Conservation (phyloP, 2,888 invertebrate genomes). For the Patella depressa region DNA sequence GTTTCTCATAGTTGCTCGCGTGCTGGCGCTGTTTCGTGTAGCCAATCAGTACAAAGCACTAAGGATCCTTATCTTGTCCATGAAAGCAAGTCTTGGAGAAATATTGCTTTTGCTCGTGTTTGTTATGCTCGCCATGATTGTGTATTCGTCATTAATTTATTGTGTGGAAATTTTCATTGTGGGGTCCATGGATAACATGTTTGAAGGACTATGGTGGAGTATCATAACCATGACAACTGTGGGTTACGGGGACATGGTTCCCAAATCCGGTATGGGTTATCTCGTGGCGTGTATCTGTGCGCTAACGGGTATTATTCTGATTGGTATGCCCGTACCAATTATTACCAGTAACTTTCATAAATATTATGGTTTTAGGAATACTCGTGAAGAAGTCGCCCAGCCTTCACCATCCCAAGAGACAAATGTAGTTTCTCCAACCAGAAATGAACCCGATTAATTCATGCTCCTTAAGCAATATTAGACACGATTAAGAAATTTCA, state of each 20-base stretch:
- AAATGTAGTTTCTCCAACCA: no score
- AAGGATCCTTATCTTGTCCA: constrained; percentile 43
- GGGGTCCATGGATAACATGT: constrained; percentile 37
- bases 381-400: neutral
- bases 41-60: constrained; percentile 48
- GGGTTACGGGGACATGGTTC: constrained; percentile 63
- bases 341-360: constrained; percentile 65
- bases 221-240: constrained; percentile 58
- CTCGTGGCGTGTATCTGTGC: constrained; percentile 59
- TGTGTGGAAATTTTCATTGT: constrained; percentile 42
- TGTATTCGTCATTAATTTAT: constrained; percentile 47
- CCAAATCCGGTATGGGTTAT: constrained; percentile 53
- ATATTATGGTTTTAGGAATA: constrained; percentile 52
- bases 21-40: constrained; percentile 48
- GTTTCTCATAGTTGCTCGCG: constrained; percentile 43
- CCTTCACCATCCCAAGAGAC: neutral
- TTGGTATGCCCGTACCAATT: constrained; percentile 65
- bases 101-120: constrained; percentile 45
- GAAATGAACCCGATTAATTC: no score
- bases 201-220: constrained; percentile 50
- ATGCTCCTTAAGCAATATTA: no score
- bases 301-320: constrained; percentile 60
- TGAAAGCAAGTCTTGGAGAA: constrained; percentile 48
- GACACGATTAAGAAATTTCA: no score
- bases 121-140: constrained; percentile 42